Evolutionary conservation across 2,113 vertebrate genomes (phyloP).

Genomic region (human): DNA sequence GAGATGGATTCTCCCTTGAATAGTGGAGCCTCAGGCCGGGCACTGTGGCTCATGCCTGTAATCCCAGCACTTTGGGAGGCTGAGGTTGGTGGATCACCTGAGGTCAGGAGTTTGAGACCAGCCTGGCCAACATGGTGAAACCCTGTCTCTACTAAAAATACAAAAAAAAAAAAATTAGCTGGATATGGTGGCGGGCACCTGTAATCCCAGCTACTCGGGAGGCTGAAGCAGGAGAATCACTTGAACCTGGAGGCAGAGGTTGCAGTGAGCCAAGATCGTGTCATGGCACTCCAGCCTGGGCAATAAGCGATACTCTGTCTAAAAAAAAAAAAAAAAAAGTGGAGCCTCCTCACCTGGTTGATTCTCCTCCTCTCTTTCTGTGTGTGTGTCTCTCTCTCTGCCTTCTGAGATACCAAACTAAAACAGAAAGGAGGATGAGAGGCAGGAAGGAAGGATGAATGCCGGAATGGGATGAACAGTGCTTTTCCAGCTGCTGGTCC

Average conservation of each 20-base stretch:
- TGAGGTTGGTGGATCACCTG: not conserved
- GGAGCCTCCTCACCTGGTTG: not conserved
- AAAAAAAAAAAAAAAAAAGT: too few species aligned
- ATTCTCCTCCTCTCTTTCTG: not conserved
- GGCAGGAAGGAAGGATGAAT: rapidly evolving
- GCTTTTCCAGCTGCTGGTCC: not conserved
- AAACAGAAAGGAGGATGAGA: rapidly evolving
- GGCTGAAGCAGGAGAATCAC: not conserved
- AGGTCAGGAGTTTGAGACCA: not conserved
- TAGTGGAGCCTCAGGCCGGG: not conserved
- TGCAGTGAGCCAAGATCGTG: too few species aligned
- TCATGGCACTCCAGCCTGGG: not conserved
- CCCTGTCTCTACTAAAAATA: not conserved
- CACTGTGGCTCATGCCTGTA: too few species aligned
- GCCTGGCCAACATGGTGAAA: not conserved
- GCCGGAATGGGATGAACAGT: not conserved
- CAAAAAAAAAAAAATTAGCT: not conserved
- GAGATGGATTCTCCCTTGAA: not conserved
- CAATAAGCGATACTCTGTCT: not conserved
- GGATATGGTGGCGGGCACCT: not conserved
- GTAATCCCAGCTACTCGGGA: not conserved
- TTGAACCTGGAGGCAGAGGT: not conserved
- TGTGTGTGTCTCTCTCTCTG: not conserved
- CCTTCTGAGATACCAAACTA: not conserved
- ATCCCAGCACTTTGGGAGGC: not conserved